Conservation (phyloP, 2,797 vertebrate species). For the Macropus fuliginosus region DNA sequence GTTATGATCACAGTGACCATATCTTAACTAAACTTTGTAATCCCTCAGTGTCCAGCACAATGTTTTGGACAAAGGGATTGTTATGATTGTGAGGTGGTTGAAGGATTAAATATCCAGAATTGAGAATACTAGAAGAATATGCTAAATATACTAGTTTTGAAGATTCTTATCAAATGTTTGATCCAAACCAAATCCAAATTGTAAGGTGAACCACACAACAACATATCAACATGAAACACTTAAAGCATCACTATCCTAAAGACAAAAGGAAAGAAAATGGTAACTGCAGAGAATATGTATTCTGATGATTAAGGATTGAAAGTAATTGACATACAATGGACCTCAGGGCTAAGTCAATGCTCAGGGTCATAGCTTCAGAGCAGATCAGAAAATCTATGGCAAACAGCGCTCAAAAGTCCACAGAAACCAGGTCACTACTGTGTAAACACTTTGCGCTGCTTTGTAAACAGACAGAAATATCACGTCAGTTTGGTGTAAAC, state of each 20-base stretch:
- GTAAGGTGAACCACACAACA: neutral
- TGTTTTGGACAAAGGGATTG: neutral
- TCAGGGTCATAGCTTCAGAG: conserved; percentile 42
- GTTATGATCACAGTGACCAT: neutral
- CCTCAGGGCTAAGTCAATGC: neutral
- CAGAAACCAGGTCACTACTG: conserved; percentile 74
- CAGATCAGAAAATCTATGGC: conserved; percentile 34
- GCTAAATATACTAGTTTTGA: conserved; percentile 40
- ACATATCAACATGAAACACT: neutral
- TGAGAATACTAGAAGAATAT: neutral
- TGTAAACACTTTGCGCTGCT: conserved; percentile 77
- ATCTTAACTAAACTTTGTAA: neutral
- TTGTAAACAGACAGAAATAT: conserved; percentile 81
- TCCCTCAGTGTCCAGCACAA: neutral
- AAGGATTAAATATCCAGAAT: neutral
- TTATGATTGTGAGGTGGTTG: neutral
- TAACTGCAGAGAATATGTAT: neutral
- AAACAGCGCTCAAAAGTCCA: conserved; percentile 51
- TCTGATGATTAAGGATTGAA: conserved; percentile 28
- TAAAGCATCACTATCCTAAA: neutral
- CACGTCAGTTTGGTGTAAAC: conserved; percentile 78
- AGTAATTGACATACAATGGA: conserved; percentile 34
- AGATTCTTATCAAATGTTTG: conserved; percentile 19
- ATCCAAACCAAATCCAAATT: conserved; percentile 33
- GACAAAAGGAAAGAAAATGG: neutral